Conservation (phyloP, 2,888 invertebrate genomes). For the Plebejus anna region DNA sequence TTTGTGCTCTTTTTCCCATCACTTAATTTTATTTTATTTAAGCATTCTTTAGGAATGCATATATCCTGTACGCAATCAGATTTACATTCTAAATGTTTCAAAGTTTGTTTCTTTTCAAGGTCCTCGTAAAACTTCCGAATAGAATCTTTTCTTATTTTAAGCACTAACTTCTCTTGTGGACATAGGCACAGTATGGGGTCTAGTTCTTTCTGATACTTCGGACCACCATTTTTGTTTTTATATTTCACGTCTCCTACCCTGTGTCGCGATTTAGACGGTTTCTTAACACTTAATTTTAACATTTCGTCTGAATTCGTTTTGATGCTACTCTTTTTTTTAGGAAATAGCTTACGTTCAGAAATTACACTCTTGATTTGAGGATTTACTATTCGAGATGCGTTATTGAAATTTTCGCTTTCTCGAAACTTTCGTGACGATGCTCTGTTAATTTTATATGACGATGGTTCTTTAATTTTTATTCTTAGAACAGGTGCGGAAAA, state of each 20-base stretch:
- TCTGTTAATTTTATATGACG: background rate
- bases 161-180: constrained; percentile 35
- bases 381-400: background rate
- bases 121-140: constrained; percentile 46
- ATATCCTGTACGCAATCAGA: constrained; percentile 39
- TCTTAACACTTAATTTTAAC: background rate
- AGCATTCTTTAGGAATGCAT: constrained; percentile 48
- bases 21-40: constrained; percentile 40
- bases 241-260: constrained; percentile 30
- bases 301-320: background rate
- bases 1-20: constrained; percentile 28
- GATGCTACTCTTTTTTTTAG: background rate
- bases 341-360: background rate
- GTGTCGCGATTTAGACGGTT: background rate
- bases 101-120: constrained; percentile 40
- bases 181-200: constrained; percentile 35
- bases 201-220: constrained; percentile 40
- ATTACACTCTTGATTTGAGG: background rate
- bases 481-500: constrained; percentile 31
- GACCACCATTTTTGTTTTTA: constrained; percentile 40
- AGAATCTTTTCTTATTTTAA: constrained; percentile 49
- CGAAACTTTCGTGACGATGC: background rate
- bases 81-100: constrained; percentile 45
- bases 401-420: background rate
- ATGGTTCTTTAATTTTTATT: constrained; percentile 28